phyloP scores from a whole-genome alignment of 2,113 vertebrate genomes.

The Megaceryle torquata region DNA sequence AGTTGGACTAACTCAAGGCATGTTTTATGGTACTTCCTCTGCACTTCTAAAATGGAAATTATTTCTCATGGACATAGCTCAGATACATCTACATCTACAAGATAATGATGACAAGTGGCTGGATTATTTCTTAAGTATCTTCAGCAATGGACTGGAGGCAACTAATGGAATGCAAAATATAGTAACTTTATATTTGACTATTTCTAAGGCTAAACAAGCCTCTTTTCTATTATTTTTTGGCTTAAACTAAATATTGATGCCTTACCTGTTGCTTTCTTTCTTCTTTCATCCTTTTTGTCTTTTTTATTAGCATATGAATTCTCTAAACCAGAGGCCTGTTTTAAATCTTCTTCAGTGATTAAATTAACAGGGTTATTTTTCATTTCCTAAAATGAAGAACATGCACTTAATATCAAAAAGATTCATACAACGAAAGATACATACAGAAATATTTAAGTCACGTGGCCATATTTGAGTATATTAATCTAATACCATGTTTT shows the following conservation, averaged over 20 bases:
- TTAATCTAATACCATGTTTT: background rate
- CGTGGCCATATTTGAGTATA: background rate
- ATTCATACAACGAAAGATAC: background rate
- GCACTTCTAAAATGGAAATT: background rate
- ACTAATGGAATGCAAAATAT: background rate
- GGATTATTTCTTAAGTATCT: background rate
- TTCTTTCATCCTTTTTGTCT: slow-evolving; percentile 91
- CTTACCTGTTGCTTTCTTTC: slow-evolving; percentile 87
- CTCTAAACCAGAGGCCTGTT: slow-evolving; percentile 79
- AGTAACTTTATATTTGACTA: background rate
- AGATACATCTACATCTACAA: background rate
- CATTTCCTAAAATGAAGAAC: slow-evolving; percentile 81
- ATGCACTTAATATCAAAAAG: background rate
- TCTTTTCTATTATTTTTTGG: background rate
- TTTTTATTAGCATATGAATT: slow-evolving; percentile 77
- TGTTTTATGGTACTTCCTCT: background rate
- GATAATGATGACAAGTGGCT: background rate
- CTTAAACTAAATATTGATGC: background rate
- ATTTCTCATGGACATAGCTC: background rate
- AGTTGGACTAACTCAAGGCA: background rate
- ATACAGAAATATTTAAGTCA: background rate
- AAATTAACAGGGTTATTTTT: slow-evolving; percentile 90
- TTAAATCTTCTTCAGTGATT: slow-evolving; percentile 92
- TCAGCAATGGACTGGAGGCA: background rate
- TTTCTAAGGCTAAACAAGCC: background rate